Base-by-base conservation (phyloP, 2,113 vertebrate species). In the Setophaga coronata region DNA sequence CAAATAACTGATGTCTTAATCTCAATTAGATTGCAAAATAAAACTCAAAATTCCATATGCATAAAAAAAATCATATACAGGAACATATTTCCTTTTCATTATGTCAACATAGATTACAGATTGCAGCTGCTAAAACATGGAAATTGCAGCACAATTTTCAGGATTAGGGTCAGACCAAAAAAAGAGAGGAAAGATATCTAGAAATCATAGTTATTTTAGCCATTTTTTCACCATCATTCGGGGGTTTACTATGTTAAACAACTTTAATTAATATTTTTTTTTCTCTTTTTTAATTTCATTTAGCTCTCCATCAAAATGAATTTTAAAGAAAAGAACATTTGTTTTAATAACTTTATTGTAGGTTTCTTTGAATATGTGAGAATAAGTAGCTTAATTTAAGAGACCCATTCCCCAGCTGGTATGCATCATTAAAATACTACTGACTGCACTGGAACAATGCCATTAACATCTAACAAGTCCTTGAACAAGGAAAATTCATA, bases 401-500 rank as follows among this genome's bases (percentile, higher is more conserved):
- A 45, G 51, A 82, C 20, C 34, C 51, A 20, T 62, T 92, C 25
- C 11, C 73, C 93, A 95, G 82, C 51, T 82, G 56, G 33, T 79
- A 38, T 18, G 3, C 38, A 74, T 87, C 65, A 64, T 48, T 74
- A 53, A 82, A 87, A 40, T 42, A 85, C 31, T 70, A 87, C 88
- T 73, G 77, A 91, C 81, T 88, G 60, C 23, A 71, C 57, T 70
- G 65, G 65, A 80, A 54, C 47, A 76, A 57, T 92, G 71, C 62
- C 92, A 93, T 60, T 62, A 76, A 47, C 15, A 69, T 86, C 36
- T 48, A 80, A 60, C 43, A 47, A 74, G 56, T 69, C 65, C 50
- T 95, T 96, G 54, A 96, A 82, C 45, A 25, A 51, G 43, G 51
- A 95, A 95, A 95, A 67, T 61, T 82, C 18, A 36, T 81, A 78